phyloP scores from a whole-genome alignment of 2,888 invertebrate species.

The Tetranychus truncatus region DNA sequence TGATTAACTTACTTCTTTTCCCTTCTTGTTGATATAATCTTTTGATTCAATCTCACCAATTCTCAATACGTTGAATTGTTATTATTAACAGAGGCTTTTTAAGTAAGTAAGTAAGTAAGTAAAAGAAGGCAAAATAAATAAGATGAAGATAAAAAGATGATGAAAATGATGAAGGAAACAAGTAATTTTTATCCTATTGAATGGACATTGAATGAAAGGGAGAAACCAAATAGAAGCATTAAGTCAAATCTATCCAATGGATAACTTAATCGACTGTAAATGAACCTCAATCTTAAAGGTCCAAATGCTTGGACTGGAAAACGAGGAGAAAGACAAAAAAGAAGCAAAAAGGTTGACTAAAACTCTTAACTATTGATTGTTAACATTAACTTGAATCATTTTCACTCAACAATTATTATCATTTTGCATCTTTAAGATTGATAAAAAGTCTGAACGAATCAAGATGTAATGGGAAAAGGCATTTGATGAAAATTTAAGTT shows the following conservation, averaged over 20 bases:
- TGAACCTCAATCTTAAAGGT: neutral
- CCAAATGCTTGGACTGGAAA: no score
- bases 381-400: no score
- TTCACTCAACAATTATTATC: no score
- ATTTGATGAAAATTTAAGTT: neutral
- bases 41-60: neutral
- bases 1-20: neutral
- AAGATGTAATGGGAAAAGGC: neutral
- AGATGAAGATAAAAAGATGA: neutral
- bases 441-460: neutral
- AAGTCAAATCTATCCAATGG: neutral
- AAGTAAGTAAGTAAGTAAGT: no score
- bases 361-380: no score
- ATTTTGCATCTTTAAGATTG: no score
- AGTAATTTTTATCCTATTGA: neutral
- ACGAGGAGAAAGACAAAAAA: no score
- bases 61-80: neutral
- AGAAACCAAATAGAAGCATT: neutral
- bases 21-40: neutral
- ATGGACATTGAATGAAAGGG: neutral
- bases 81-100: neutral
- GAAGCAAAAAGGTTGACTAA: no score
- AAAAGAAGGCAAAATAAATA: neutral
- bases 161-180: neutral
- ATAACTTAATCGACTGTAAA: slow-evolving; percentile 1